Conservation (phyloP, 1,140 invertebrate species). For the Portunus trituberculatus region DNA sequence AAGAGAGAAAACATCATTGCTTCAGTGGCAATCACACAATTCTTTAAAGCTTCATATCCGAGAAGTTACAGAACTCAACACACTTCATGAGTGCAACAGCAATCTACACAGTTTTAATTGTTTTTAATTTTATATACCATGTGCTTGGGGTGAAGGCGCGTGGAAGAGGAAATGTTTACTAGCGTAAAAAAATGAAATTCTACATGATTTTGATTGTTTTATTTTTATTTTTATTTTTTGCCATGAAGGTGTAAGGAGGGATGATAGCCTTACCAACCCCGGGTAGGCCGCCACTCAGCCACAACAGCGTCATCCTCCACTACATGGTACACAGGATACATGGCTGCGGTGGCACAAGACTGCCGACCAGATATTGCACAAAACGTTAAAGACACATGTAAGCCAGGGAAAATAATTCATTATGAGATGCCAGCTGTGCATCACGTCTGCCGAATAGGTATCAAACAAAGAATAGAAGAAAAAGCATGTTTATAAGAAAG, state of each 20-base stretch:
- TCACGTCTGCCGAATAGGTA: background rate
- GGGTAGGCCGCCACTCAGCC: constrained; percentile 54
- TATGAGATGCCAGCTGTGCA: background rate
- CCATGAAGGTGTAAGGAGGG: background rate
- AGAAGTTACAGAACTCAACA: no score
- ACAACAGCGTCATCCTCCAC: constrained; percentile 53
- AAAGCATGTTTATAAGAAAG: background rate
- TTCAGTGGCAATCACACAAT: no score
- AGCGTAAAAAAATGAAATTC: background rate
- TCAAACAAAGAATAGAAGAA: no score
- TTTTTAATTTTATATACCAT: no score
- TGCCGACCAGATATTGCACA: constrained; percentile 67
- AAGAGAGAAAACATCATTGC: no score
- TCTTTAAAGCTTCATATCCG: no score
- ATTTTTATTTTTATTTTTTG: no score
- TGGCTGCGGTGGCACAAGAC: constrained; percentile 79
- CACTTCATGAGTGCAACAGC: no score
- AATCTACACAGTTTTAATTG: no score
- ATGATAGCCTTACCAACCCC: constrained; percentile 45
- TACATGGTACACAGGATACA: constrained; percentile 78
- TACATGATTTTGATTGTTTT: no score
- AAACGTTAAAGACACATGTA: background rate
- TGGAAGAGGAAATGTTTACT: background rate
- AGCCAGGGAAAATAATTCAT: background rate
- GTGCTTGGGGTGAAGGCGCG: no score